phyloP scores from a whole-genome alignment of 1,140 invertebrate genomes.

The Trichomalopsis sarcophagae region DNA sequence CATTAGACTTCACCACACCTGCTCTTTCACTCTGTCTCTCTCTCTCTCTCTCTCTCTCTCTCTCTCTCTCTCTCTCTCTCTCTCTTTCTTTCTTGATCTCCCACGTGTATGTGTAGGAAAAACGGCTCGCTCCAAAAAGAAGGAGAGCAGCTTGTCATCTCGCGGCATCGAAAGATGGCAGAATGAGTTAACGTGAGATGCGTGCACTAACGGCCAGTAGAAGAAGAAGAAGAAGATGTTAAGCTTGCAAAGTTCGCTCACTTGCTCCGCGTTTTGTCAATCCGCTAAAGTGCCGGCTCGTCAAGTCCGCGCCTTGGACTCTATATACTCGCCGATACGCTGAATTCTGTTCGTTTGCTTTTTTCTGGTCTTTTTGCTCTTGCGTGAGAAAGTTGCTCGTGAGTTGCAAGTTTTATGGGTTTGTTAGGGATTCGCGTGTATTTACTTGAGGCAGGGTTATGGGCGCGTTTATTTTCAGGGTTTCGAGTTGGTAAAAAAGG shows the following conservation, averaged over 20 bases:
- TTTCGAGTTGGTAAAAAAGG: not conserved
- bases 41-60: not conserved
- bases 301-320: not conserved
- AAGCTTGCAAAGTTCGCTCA: not conserved
- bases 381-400: not conserved
- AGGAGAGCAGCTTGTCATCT: not conserved
- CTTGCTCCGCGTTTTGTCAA: not conserved
- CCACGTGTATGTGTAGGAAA: not conserved
- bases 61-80: not conserved
- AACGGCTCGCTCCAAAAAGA: not conserved
- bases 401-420: not conserved
- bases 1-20: not conserved
- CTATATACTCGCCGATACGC: not conserved
- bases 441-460: not conserved
- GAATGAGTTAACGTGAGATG: not conserved
- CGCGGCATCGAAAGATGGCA: not conserved
- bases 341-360: not conserved
- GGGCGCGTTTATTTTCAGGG: not conserved
- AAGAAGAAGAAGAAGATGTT: constrained; percentile 3
- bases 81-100: too few species aligned
- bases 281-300: not conserved
- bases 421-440: not conserved
- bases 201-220: not conserved
- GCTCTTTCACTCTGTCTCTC: not conserved
- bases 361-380: not conserved